Conservation (phyloP, 2,888 invertebrate species). For the Dioctria linearis region DNA sequence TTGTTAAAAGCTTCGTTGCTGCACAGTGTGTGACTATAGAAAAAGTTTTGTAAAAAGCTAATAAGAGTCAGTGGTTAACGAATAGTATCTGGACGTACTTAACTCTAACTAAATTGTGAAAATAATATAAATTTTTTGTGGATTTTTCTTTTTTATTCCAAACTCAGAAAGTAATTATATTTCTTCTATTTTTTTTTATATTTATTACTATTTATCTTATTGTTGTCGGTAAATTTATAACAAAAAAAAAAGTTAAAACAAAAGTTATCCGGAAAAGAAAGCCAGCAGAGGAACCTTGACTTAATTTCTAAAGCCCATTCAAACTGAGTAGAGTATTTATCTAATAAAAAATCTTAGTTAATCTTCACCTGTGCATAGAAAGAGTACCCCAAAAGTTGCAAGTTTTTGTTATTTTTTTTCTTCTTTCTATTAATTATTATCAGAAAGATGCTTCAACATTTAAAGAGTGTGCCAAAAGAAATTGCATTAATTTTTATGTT, state of each 20-base stretch:
- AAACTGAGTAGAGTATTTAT: background rate
- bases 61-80: background rate
- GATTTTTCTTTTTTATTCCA: background rate
- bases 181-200: background rate
- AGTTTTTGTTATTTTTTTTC: background rate
- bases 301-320: background rate
- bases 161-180: conserved; percentile 27
- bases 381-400: background rate
- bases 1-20: conserved; percentile 5
- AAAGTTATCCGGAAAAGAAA: background rate
- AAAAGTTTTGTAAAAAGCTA: background rate
- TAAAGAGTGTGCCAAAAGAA: background rate
- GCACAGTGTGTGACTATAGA: background rate
- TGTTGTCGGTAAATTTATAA: background rate
- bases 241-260: background rate
- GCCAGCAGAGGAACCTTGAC: conserved; percentile 33
- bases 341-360: no score
- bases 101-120: background rate
- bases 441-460: background rate
- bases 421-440: background rate
- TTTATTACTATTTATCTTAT: no score
- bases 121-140: background rate
- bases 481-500: background rate
- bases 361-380: background rate
- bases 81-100: background rate